Conservation (phyloP, 2,113 vertebrate species). For the Hypanus sabinus region DNA sequence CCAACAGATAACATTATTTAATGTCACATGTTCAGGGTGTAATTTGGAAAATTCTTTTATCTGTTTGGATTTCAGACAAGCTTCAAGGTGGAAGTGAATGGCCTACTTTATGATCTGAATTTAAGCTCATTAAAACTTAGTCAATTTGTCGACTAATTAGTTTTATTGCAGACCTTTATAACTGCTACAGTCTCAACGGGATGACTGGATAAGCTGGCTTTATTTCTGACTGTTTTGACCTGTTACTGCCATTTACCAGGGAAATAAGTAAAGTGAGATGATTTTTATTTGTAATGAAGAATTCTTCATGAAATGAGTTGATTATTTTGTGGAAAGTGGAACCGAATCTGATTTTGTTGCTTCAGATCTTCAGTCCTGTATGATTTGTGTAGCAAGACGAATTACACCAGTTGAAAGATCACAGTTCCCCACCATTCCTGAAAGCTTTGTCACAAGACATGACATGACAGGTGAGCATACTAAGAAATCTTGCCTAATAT, state of each 20-base stretch:
- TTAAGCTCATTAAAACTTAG: background rate
- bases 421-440: slow-evolving; percentile 57
- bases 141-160: background rate
- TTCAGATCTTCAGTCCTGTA: slow-evolving; percentile 92
- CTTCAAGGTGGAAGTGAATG: background rate
- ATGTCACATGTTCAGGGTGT: background rate
- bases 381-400: slow-evolving; percentile 94
- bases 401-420: slow-evolving; percentile 75
- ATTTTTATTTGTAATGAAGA: background rate
- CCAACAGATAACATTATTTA: background rate
- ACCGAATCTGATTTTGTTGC: slow-evolving; percentile 37
- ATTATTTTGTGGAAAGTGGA: background rate
- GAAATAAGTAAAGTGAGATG: background rate
- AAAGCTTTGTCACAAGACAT: slow-evolving; percentile 89
- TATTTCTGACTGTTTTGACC: background rate
- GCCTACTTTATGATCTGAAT: background rate
- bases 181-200: background rate
- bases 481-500: background rate
- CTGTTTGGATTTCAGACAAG: background rate
- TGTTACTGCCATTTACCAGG: background rate
- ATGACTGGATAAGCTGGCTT: background rate
- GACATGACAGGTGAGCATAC: slow-evolving; percentile 80
- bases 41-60: background rate
- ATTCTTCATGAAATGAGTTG: background rate
- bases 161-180: background rate